Base-by-base conservation (phyloP, 1,140 invertebrate genomes). In the Brachionus sp. region DNA sequence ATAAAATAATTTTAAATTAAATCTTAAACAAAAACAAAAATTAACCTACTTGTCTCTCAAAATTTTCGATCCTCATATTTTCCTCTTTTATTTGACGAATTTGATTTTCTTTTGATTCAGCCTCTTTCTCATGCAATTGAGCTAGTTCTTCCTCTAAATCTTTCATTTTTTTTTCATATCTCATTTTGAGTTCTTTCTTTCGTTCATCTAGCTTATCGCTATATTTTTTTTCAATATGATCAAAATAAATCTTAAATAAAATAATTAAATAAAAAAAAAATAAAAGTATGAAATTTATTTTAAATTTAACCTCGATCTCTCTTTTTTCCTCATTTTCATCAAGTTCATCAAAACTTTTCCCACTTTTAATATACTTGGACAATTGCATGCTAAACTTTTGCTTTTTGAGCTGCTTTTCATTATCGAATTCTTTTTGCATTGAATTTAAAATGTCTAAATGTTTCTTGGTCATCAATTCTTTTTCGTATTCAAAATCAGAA, bases 311-410 rank as follows among this genome's bases (percentile, higher is more conserved):
- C 16, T 57, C 77, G 1, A 80, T 57, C 29, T 80, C 77, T 37
- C 77, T 12, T 66, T 80, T 80, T 16, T 80, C 77, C 62, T 80
- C 77, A n/a, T 66, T 62, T 66, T 80, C 77, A 23, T 80, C 77
- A 10, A 80, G 23, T 29, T 80, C 77, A 44, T 80, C 77, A 66
- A 80, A 80, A n/a, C 77, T 80, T 42, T 80, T 42, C 29, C 77
- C 77, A 66, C 77, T 80, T 42, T 80, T 80, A 23, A 80, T 80
- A 44, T 80, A 80, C 62, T 62, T 80, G 46, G 77, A 80, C 29
- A 80, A 66, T 33, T 80, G 77, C 77, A 80, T 80, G 50, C 50
- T 66, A 35, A 80, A 80, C 50, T 80, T 80, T 66, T 80, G 77
- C 9, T 80, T 80, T 25, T 44, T 57, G 10, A 57, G 37, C 19